Conservation (phyloP, 1,140 invertebrate species). For the Tribolium madens region DNA sequence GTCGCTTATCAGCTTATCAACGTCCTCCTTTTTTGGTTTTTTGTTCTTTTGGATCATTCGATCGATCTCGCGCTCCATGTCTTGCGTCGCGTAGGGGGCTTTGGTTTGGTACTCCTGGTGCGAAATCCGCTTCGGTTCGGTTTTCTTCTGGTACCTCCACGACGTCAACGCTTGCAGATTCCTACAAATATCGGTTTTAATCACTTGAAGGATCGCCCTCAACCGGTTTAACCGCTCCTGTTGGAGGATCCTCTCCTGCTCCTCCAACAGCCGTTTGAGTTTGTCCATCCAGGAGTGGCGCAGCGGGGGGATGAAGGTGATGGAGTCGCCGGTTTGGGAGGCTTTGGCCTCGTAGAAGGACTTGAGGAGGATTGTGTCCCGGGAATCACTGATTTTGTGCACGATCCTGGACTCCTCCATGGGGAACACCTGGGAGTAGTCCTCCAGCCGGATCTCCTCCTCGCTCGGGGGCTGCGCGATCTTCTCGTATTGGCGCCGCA, state of each 20-base stretch:
- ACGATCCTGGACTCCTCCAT: slow-evolving; percentile 51
- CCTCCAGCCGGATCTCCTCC: slow-evolving; percentile 26
- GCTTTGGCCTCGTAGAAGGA: slow-evolving; percentile 50
- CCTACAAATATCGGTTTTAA: slow-evolving; percentile 45
- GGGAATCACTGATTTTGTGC: slow-evolving; percentile 54
- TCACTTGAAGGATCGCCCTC: not conserved
- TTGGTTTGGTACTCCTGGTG: slow-evolving; percentile 39
- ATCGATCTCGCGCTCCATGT: slow-evolving; percentile 53
- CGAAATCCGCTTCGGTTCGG: slow-evolving; percentile 42
- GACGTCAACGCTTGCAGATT: slow-evolving; percentile 55
- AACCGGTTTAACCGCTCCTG: slow-evolving; percentile 53
- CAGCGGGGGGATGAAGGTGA: not conserved
- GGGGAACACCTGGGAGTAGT: slow-evolving; percentile 1
- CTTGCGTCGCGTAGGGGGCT: slow-evolving; percentile 51
- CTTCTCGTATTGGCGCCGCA: slow-evolving; percentile 55
- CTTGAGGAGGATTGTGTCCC: slow-evolving; percentile 53
- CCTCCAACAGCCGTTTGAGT: slow-evolving; percentile 56
- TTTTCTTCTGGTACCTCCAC: slow-evolving; percentile 56
- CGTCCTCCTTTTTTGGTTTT: slow-evolving; percentile 38
- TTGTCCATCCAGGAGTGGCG: slow-evolving; percentile 62
- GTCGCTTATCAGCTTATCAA: slow-evolving; percentile 60
- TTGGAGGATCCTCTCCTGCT: slow-evolving; percentile 62
- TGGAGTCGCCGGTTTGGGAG: not conserved
- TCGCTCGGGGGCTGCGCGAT: not conserved
- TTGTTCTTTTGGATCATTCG: slow-evolving; percentile 43